Percentiles rank a stretch among this genome's conserved stretches.
Evolutionary conservation across 1,140 invertebrate genomes (phyloP).

Genomic region (Pinna nobilis): DNA sequence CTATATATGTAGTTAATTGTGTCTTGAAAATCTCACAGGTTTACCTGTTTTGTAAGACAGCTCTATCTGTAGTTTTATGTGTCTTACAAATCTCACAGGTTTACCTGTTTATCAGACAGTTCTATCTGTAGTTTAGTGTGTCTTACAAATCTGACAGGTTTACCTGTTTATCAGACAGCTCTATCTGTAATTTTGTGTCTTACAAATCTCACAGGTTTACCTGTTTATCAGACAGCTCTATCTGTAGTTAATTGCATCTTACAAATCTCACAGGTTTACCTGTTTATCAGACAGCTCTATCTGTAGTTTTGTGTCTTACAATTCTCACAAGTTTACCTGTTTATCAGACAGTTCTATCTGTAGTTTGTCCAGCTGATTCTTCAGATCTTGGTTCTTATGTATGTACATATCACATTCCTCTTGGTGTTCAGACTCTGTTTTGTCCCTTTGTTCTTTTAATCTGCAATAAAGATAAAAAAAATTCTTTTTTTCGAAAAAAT

Average conservation of each 20-base stretch:
- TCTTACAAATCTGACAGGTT: no score
- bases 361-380: conserved; percentile 92
- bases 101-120: neutral
- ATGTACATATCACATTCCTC: conserved; percentile 96
- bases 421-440: conserved; percentile 96
- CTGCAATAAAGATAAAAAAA: conserved; percentile 75
- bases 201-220: neutral
- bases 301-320: neutral
- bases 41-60: conserved; percentile 67
- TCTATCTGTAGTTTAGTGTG: neutral
- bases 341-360: conserved; percentile 78
- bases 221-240: neutral
- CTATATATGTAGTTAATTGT: neutral
- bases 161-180: neutral
- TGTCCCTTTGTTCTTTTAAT: conserved; percentile 91
- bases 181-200: neutral
- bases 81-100: neutral
- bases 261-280: neutral
- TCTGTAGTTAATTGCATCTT: neutral
- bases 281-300: neutral
- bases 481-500: no score
- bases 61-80: conserved; percentile 82
- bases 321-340: no score
- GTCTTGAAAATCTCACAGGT: no score
- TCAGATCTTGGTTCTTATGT: conserved; percentile 94